These are phyloP conservation scores for Allygus modestus DNA, from an alignment of 2,888 invertebrate species.

Conservation along the genomic window DNA sequence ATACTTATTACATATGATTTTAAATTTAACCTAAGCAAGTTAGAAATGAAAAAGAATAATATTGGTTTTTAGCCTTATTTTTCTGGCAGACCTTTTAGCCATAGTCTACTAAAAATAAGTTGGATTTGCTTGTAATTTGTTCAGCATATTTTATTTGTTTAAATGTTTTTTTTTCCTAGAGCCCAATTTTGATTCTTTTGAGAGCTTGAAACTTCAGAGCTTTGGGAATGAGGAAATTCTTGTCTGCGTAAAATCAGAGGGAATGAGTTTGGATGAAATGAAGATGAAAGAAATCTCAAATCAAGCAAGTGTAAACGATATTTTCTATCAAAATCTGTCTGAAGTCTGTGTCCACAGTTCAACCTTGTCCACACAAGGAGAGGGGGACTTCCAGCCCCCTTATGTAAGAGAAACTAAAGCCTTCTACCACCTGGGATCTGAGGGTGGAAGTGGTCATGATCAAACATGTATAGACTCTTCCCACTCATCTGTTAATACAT, in stretches of 20 bases:
- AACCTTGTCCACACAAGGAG: not conserved
- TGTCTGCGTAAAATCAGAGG: not conserved
- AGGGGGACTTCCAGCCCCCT: conserved; percentile 36
- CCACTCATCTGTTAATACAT: not conserved
- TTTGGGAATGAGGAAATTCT: not conserved
- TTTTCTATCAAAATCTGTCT: not conserved
- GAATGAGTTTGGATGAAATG: not conserved
- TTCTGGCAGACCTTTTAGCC: too few relatives aligned
- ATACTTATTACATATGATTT: too few relatives aligned
- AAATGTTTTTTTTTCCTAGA: not conserved
- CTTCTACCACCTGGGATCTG: not conserved
- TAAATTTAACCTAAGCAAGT: too few relatives aligned
- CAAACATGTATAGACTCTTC: not conserved
- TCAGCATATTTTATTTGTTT: too few relatives aligned
- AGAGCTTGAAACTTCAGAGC: not conserved
- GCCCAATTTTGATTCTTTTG: not conserved
- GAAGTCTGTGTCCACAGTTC: not conserved
- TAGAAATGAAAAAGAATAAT: too few relatives aligned
- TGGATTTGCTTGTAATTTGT: too few relatives aligned
- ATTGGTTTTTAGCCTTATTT: too few relatives aligned
- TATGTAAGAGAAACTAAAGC: conserved; percentile 1
- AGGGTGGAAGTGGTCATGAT: not conserved
- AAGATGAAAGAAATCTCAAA: not conserved
- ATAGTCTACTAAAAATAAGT: too few relatives aligned
- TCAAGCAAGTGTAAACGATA: too few relatives aligned